Evolutionary conservation across 2,888 invertebrate species (phyloP).

Genomic region (Latheticus oryzae): DNA sequence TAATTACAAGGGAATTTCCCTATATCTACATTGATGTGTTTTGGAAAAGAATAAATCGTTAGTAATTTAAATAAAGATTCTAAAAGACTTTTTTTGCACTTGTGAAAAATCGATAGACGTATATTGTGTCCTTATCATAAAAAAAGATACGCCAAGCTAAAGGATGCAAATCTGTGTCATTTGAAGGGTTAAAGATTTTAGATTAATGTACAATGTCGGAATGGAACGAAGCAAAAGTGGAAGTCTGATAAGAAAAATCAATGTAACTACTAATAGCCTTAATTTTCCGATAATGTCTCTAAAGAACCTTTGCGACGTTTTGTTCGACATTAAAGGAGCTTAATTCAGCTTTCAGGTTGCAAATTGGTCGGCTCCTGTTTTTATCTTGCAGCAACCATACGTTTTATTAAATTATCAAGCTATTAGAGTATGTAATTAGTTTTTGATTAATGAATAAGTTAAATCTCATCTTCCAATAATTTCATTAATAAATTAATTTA

Average conservation of each 20-base stretch:
- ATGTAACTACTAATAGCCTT: constrained; percentile 47
- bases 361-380: constrained; percentile 27
- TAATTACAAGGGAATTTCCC: too few species aligned
- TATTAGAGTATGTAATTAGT: too few species aligned
- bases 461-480: too few species aligned
- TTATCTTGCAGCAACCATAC: constrained; percentile 23
- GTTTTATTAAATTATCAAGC: constrained; percentile 25
- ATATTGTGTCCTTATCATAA: constrained; percentile 35
- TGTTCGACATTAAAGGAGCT: constrained; percentile 18
- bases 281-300: constrained; percentile 44
- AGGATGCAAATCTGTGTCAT: constrained; percentile 27
- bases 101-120: constrained; percentile 24
- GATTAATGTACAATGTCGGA: constrained; percentile 31
- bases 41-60: too few species aligned
- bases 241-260: constrained; percentile 45
- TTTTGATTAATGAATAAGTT: too few species aligned
- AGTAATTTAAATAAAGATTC: too few species aligned
- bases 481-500: too few species aligned
- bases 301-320: constrained; percentile 26
- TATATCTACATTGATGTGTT: too few species aligned
- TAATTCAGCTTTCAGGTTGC: constrained; percentile 24
- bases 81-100: constrained; percentile 32
- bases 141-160: constrained; percentile 31
- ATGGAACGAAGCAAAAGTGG: constrained; percentile 22
- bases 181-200: constrained; percentile 19